These are phyloP conservation scores for Drosophila yooni DNA, from an alignment of 2,888 invertebrate species.

Conservation along the genomic window DNA sequence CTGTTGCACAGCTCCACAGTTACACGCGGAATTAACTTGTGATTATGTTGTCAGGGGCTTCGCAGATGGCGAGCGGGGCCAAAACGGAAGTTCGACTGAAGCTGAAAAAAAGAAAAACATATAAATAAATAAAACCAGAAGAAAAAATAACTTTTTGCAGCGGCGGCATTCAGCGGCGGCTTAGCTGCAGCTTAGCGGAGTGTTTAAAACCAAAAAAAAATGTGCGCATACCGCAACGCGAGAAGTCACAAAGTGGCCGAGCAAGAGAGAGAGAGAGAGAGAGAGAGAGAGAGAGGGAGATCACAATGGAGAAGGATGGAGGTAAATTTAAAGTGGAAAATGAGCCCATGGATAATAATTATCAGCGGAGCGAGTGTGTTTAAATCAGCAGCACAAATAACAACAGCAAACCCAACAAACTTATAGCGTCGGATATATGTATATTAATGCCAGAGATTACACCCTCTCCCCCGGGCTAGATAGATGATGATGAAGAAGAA, in stretches of 20 bases:
- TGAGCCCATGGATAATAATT: background rate
- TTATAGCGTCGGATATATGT: constrained; percentile 23
- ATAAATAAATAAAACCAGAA: background rate
- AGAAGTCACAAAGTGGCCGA: background rate
- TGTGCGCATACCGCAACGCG: constrained; percentile 28
- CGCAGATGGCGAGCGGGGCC: background rate
- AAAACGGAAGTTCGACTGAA: constrained; percentile 3
- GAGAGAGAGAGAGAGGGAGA: no score
- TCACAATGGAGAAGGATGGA: background rate
- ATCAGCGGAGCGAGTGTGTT: background rate
- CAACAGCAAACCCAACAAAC: background rate
- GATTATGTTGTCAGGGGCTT: constrained; percentile 63
- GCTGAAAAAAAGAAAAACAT: background rate
- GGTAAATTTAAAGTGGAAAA: background rate
- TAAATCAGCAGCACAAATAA: constrained; percentile 27
- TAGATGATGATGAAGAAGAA: constrained; percentile 5
- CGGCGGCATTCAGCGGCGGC: constrained; percentile 49
- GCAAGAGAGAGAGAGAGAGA: background rate
- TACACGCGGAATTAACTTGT: constrained; percentile 80
- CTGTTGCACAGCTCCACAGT: constrained; percentile 57
- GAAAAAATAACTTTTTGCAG: constrained; percentile 44
- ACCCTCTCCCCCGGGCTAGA: constrained; percentile 8
- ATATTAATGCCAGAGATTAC: constrained; percentile 10
- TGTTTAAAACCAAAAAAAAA: constrained; percentile 56
- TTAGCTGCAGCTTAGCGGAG: constrained; percentile 70